Conservation (phyloP, 1,140 invertebrate genomes). For the Atopsyche davidsoni region DNA sequence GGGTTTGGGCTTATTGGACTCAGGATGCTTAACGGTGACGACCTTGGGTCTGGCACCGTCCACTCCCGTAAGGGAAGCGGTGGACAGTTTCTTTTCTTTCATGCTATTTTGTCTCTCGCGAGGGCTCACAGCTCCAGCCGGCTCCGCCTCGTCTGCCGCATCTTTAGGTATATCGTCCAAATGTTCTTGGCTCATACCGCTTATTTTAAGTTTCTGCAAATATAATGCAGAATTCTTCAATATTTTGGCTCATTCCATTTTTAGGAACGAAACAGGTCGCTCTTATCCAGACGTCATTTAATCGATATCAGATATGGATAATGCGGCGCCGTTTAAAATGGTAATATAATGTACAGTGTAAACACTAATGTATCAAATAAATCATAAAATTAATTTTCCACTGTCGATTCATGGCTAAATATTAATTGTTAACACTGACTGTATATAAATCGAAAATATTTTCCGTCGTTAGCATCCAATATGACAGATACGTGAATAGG, state of each 20-base stretch:
- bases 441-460: slow-evolving; percentile 14
- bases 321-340: too few species aligned
- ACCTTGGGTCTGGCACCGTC: slow-evolving; percentile 74
- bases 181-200: slow-evolving; percentile 21
- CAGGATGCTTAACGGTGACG: slow-evolving; percentile 90
- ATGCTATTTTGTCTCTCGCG: slow-evolving; percentile 46
- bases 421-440: slow-evolving; percentile 15
- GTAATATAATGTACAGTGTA: too few species aligned
- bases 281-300: slow-evolving; percentile 23
- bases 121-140: slow-evolving; percentile 20
- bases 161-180: slow-evolving; percentile 21
- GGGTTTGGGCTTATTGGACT: slow-evolving; percentile 91
- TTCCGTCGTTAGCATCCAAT: slow-evolving; percentile 15
- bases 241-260: slow-evolving; percentile 17
- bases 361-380: too few species aligned
- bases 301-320: slow-evolving; percentile 22
- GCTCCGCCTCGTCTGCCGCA: slow-evolving; percentile 19
- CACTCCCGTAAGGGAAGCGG: slow-evolving; percentile 59
- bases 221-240: slow-evolving; percentile 2
- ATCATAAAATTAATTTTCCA: too few species aligned
- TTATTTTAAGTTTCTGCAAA: slow-evolving; percentile 10
- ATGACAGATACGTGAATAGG: slow-evolving; percentile 20
- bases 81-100: slow-evolving; percentile 77
- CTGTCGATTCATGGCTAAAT: too few species aligned
- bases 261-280: slow-evolving; percentile 15